These are phyloP conservation scores for Bombus confusus DNA, from an alignment of 1,140 invertebrate genomes.

Conservation along the genomic window DNA sequence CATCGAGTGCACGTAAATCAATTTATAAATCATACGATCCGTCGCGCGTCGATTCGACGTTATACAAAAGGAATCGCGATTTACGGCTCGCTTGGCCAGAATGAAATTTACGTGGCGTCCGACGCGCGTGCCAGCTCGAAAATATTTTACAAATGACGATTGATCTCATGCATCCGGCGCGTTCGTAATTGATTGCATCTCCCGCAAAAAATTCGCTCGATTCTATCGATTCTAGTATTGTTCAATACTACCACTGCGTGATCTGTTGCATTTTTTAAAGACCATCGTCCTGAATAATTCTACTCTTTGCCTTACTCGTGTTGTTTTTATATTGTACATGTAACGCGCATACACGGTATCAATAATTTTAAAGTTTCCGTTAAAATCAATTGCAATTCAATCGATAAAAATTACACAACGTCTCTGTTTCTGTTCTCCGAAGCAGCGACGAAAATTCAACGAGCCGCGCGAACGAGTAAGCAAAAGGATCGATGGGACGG, in stretches of 20 bases:
- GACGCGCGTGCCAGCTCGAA: not conserved
- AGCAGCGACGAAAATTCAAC: not conserved
- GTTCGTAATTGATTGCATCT: conserved; percentile 19
- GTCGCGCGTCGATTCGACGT: not conserved
- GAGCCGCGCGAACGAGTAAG: not conserved
- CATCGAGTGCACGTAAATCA: conserved; percentile 11
- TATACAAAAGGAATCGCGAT: conserved; percentile 13
- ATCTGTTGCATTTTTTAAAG: not conserved
- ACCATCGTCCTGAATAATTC: not conserved
- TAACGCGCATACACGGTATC: not conserved
- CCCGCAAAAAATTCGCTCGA: not conserved
- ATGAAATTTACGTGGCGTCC: conserved; percentile 25
- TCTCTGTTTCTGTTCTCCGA: not conserved
- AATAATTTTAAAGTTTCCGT: not conserved
- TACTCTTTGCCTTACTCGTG: no score
- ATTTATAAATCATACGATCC: conserved; percentile 39
- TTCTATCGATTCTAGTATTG: not conserved
- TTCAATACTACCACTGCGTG: no score
- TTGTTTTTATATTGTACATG: not conserved
- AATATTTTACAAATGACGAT: conserved; percentile 43
- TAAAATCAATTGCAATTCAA: not conserved
- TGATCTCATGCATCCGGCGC: conserved; percentile 25
- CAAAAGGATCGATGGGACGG: not conserved
- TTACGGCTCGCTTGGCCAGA: conserved; percentile 6
- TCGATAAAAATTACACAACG: not conserved